phyloP scores from a whole-genome alignment of 2,888 invertebrate genomes.

The Agapetus fuscipes region DNA sequence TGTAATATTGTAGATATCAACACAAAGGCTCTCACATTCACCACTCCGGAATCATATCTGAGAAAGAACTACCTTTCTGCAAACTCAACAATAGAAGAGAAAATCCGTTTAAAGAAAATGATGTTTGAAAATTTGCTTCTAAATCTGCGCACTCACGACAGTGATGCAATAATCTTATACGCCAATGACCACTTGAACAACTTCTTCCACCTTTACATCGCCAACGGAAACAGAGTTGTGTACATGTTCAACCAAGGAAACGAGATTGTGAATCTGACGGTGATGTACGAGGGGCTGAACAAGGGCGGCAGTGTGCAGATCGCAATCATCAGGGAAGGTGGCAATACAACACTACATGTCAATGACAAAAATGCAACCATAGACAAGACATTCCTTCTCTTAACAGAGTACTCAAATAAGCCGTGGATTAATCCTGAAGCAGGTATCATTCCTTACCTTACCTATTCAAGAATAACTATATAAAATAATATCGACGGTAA shows the following conservation, averaged over 20 bases:
- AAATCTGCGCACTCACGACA: conserved; percentile 81
- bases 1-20: conserved; percentile 71
- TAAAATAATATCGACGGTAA: too few species aligned
- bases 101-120: conserved; percentile 59
- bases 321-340: conserved; percentile 66
- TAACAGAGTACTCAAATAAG: conserved; percentile 72
- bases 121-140: conserved; percentile 74
- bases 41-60: conserved; percentile 67
- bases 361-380: conserved; percentile 67
- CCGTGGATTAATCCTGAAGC: conserved; percentile 79
- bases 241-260: conserved; percentile 77
- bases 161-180: conserved; percentile 73
- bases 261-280: conserved; percentile 69
- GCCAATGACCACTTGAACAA: conserved; percentile 91
- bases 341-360: conserved; percentile 69
- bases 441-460: conserved; percentile 39
- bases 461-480: too few species aligned
- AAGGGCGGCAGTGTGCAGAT: conserved; percentile 81
- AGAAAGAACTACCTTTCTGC: conserved; percentile 72
- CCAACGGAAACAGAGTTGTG: conserved; percentile 68
- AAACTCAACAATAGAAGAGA: conserved; percentile 51
- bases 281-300: conserved; percentile 64
- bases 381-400: conserved; percentile 55
- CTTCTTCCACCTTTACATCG: conserved; percentile 81
- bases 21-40: conserved; percentile 79